phyloP scores from a whole-genome alignment of 2,888 invertebrate genomes.

The Zhuqinia jingwanae region DNA sequence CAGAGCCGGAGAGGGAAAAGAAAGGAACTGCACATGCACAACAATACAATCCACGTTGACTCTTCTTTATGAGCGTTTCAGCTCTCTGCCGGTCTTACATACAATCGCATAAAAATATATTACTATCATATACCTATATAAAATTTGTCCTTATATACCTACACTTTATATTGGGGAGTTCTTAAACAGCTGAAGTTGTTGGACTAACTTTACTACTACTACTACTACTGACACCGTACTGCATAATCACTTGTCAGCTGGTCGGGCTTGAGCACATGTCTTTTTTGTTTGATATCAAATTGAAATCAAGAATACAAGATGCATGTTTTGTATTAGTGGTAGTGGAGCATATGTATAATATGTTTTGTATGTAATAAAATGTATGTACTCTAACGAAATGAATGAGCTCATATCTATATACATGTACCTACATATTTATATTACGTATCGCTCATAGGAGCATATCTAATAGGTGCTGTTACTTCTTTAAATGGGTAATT shows the following conservation, averaged over 20 bases:
- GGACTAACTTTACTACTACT: constrained; percentile 26
- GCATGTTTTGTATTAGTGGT: background rate
- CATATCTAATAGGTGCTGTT: constrained; percentile 28
- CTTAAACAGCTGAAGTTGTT: constrained; percentile 35
- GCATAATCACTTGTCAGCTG: constrained; percentile 63
- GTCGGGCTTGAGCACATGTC: constrained; percentile 64
- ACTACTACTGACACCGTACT: constrained; percentile 23
- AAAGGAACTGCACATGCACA: constrained; percentile 12
- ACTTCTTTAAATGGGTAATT: constrained; percentile 66
- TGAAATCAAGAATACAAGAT: constrained; percentile 52
- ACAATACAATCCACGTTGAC: constrained; percentile 23
- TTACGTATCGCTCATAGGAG: constrained; percentile 4
- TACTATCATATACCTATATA: background rate
- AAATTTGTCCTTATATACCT: background rate
- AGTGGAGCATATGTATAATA: constrained; percentile 5
- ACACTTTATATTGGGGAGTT: constrained; percentile 27
- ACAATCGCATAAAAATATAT: too few species aligned
- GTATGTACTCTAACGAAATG: background rate
- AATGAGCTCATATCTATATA: constrained; percentile 17
- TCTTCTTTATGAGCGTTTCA: background rate
- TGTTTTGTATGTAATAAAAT: constrained; percentile 7
- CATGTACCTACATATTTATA: background rate
- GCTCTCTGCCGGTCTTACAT: background rate
- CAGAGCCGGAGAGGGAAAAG: constrained; percentile 1
- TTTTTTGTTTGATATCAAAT: constrained; percentile 62